Percentiles rank a stretch among this genome's conserved stretches.
phyloP scores from a whole-genome alignment of 2,888 invertebrate species.

The Drosophila paucipuncta region DNA sequence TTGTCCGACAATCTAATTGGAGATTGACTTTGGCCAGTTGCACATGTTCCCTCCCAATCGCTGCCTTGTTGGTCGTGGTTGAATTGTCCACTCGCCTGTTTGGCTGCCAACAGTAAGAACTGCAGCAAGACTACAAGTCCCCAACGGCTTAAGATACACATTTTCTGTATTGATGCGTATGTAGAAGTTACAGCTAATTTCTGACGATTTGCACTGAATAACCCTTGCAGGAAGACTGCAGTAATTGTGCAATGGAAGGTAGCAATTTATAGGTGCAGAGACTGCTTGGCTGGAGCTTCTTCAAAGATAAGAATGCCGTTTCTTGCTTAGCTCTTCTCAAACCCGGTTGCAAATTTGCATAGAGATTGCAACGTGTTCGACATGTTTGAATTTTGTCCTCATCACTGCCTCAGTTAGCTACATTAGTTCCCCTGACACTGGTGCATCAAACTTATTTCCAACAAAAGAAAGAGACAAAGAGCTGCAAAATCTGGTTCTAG shows the following conservation, averaged over 20 bases:
- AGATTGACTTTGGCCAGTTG: conserved; percentile 46
- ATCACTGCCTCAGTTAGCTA: conserved; percentile 36
- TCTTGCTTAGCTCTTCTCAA: conserved; percentile 12
- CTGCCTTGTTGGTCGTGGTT: conserved; percentile 65
- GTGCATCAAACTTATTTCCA: conserved; percentile 19
- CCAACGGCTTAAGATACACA: conserved; percentile 17
- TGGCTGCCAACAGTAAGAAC: conserved; percentile 23
- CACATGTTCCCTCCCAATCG: conserved; percentile 62
- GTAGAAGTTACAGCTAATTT: neutral
- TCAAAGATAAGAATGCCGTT: conserved; percentile 44
- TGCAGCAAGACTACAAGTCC: conserved; percentile 10
- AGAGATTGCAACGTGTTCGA: neutral
- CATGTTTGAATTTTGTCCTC: conserved; percentile 1
- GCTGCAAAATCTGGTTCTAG: conserved; percentile 19
- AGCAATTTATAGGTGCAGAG: conserved; percentile 53
- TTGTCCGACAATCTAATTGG: conserved; percentile 46
- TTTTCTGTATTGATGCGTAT: conserved; percentile 8
- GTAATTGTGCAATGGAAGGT: conserved; percentile 8
- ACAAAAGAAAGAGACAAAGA: neutral
- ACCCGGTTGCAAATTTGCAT: conserved; percentile 23
- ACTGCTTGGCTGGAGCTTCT: conserved; percentile 11
- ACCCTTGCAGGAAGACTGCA: conserved; percentile 51
- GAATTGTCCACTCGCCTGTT: conserved; percentile 49
- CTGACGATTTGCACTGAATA: conserved; percentile 25
- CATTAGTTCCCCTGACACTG: conserved; percentile 17